Conservation (phyloP, 2,888 invertebrate genomes). For the Notodonta dromedarius region DNA sequence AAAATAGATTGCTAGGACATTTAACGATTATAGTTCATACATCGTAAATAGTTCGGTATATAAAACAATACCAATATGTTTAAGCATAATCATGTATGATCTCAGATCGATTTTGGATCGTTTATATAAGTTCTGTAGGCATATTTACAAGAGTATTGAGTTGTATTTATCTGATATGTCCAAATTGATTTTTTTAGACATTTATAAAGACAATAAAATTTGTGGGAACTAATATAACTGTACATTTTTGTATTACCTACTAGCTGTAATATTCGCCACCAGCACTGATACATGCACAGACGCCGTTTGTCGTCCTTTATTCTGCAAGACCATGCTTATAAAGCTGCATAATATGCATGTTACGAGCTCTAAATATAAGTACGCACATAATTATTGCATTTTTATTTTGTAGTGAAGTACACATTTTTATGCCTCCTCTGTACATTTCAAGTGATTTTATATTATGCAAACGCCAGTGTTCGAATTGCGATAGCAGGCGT, state of each 20-base stretch:
- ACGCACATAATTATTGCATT: conserved; percentile 41
- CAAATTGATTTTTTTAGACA: neutral
- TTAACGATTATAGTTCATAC: neutral
- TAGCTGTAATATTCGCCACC: conserved; percentile 23
- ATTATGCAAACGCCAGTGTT: neutral
- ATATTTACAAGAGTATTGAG: conserved; percentile 26
- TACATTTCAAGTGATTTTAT: neutral
- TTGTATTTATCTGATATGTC: conserved; percentile 9
- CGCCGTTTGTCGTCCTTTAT: conserved; percentile 36
- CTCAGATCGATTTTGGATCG: conserved; percentile 34
- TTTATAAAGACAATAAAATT: conserved; percentile 22
- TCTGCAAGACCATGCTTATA: conserved; percentile 32
- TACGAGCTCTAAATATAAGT: conserved; percentile 39
- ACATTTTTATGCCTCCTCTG: conserved; percentile 1
- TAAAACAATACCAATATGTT: conserved; percentile 3
- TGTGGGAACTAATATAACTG: conserved; percentile 24
- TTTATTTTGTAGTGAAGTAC: conserved; percentile 38
- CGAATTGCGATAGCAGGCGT: neutral
- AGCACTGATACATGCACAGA: conserved; percentile 35
- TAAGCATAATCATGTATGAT: conserved; percentile 26
- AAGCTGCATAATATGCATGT: conserved; percentile 41
- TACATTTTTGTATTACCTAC: conserved; percentile 24
- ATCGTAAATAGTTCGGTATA: neutral
- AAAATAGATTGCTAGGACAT: neutral
- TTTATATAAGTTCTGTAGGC: conserved; percentile 24